Evolutionary conservation across 2,888 invertebrate genomes (phyloP).

Genomic region (Cantharis nigra): DNA sequence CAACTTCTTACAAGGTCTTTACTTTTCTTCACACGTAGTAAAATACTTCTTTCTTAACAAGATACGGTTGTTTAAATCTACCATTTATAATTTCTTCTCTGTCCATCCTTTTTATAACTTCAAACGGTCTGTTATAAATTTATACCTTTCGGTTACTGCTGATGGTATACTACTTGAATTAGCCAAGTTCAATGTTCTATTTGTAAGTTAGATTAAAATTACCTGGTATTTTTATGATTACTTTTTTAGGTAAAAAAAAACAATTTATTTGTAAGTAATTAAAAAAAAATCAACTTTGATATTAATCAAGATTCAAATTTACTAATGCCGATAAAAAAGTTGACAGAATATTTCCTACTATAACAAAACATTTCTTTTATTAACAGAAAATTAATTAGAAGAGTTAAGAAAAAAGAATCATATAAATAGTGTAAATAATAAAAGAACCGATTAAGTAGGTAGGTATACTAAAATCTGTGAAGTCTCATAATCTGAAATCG

Average conservation of each 20-base stretch:
- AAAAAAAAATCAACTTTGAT: background rate
- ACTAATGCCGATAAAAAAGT: background rate
- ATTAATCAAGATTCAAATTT: background rate
- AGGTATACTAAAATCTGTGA: background rate
- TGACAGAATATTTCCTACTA: too few relatives aligned
- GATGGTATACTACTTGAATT: too few relatives aligned
- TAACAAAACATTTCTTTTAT: background rate
- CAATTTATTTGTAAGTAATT: background rate
- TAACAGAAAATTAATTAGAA: background rate
- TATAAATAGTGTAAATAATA: background rate
- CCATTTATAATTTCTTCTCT: background rate
- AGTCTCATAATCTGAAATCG: slow-evolving; percentile 26
- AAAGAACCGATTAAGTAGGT: background rate
- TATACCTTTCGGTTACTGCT: background rate
- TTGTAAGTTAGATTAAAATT: background rate
- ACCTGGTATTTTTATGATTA: background rate
- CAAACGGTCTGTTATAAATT: background rate
- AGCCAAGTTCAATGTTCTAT: background rate
- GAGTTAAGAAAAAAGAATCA: background rate
- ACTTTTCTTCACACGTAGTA: background rate
- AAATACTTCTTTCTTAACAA: background rate
- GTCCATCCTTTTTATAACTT: background rate
- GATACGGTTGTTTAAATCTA: background rate
- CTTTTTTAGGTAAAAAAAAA: too few relatives aligned
- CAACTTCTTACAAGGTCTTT: slow-evolving; percentile 15